Percentiles rank a stretch among this genome's conserved stretches.
phyloP scores from a whole-genome alignment of 1,140 invertebrate genomes.

The Neotoxoptera formosana region DNA sequence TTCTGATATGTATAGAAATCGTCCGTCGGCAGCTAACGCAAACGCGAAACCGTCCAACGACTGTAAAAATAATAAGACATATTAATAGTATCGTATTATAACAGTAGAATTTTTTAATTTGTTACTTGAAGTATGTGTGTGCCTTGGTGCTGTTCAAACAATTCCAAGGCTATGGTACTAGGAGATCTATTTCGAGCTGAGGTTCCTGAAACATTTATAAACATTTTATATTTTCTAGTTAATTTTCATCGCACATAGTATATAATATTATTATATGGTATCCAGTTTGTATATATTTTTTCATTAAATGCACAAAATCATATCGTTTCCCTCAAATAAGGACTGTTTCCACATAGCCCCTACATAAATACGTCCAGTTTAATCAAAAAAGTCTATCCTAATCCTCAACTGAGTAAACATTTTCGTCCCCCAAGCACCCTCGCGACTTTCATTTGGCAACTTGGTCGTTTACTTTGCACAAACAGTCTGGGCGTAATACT shows the following conservation, averaged over 20 bases:
- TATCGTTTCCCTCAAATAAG: constrained; percentile 45
- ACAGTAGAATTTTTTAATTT: neutral
- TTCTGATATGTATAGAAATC: constrained; percentile 98
- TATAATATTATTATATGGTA: neutral
- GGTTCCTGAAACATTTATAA: constrained; percentile 72
- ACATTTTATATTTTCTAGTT: neutral
- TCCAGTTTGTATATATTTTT: constrained; percentile 29
- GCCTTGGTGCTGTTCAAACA: constrained; percentile 95
- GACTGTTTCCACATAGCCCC: constrained; percentile 1
- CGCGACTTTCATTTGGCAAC: constrained; percentile 51
- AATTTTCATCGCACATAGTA: neutral
- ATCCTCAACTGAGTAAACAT: constrained; percentile 53
- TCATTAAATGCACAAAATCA: constrained; percentile 53
- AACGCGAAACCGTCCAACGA: constrained; percentile 54
- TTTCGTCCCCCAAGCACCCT: constrained; percentile 30
- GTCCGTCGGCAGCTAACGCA: constrained; percentile 50
- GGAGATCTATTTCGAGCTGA: constrained; percentile 73
- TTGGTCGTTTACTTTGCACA: constrained; percentile 44
- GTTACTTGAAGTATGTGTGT: constrained; percentile 95
- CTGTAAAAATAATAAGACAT: constrained; percentile 13
- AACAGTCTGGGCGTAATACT: constrained; percentile 15
- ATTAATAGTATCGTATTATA: neutral
- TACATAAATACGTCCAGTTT: constrained; percentile 44
- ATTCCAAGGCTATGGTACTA: constrained; percentile 77
- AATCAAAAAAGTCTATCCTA: constrained; percentile 54